These are phyloP conservation scores for Aegotheles bennettii DNA, from an alignment of 2,113 vertebrate species.

Conservation along the genomic window DNA sequence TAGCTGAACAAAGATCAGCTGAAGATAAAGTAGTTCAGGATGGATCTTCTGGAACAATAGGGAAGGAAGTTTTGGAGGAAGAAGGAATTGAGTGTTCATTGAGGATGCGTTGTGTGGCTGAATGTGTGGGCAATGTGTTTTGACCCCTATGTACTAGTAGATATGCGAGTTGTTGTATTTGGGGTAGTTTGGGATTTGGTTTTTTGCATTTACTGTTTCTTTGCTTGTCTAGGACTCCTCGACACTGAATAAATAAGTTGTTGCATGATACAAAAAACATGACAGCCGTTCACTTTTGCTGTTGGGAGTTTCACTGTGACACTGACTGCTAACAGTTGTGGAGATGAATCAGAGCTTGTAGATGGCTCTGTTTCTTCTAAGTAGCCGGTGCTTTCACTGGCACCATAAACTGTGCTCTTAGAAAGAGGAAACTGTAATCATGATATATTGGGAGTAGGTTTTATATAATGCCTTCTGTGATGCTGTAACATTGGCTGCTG, in stretches of 20 bases:
- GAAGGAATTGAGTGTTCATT: not conserved
- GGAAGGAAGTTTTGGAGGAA: not conserved
- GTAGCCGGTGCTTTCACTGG: not conserved
- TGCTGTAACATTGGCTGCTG: not conserved
- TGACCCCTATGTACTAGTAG: not conserved
- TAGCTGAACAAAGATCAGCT: not conserved
- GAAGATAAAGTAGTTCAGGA: not conserved
- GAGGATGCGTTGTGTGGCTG: not conserved
- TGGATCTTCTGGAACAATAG: not conserved
- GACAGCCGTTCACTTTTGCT: not conserved
- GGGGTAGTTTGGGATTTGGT: not conserved
- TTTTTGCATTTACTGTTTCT: not conserved
- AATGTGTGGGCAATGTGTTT: not conserved
- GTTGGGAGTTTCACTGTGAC: not conserved
- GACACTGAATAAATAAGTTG: not conserved
- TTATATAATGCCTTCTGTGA: not conserved
- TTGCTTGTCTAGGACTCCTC: not conserved
- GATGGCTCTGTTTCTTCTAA: not conserved
- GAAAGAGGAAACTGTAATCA: not conserved
- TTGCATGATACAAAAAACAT: not conserved
- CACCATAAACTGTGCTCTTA: not conserved
- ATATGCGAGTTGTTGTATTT: not conserved
- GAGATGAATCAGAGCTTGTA: not conserved
- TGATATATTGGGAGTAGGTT: not conserved
- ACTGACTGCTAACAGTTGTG: not conserved